These are phyloP conservation scores for Xestia xanthographa DNA, from an alignment of 2,888 invertebrate genomes.

Conservation along the genomic window DNA sequence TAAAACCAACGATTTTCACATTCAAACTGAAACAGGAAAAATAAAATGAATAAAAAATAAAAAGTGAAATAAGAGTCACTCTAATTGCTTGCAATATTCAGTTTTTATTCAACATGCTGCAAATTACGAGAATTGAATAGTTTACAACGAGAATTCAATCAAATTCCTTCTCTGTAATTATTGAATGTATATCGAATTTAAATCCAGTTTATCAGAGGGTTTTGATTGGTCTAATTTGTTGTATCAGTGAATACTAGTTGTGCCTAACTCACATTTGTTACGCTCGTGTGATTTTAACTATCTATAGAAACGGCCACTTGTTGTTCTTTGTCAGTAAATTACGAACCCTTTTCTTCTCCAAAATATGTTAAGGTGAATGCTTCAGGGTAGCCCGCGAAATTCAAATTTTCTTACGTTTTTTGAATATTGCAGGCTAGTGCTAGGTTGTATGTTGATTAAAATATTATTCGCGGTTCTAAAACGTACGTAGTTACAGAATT, in stretches of 20 bases:
- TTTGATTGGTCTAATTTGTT: neutral
- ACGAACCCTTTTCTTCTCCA: neutral
- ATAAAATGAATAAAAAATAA: slow-evolving; percentile 2
- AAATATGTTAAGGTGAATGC: too few relatives aligned
- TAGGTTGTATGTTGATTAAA: too few relatives aligned
- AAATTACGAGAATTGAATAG: slow-evolving; percentile 24
- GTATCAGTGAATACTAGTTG: neutral
- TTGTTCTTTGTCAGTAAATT: neutral
- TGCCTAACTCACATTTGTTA: neutral
- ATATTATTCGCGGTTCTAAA: too few relatives aligned
- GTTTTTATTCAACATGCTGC: slow-evolving; percentile 21
- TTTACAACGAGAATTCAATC: slow-evolving; percentile 25
- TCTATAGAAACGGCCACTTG: neutral
- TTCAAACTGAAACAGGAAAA: neutral
- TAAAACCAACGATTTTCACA: neutral
- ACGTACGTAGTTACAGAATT: too few relatives aligned
- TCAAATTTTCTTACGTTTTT: too few relatives aligned
- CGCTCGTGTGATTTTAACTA: neutral
- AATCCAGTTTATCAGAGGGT: neutral
- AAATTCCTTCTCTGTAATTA: slow-evolving; percentile 31
- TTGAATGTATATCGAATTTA: slow-evolving; percentile 6
- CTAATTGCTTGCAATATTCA: slow-evolving; percentile 25
- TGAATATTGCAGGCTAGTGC: too few relatives aligned
- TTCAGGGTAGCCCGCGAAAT: too few relatives aligned
- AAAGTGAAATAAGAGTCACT: slow-evolving; percentile 16